phyloP scores from a whole-genome alignment of 53 echinoderm and acorn worm genomes.

The Mesocentrotus franciscanus region DNA sequence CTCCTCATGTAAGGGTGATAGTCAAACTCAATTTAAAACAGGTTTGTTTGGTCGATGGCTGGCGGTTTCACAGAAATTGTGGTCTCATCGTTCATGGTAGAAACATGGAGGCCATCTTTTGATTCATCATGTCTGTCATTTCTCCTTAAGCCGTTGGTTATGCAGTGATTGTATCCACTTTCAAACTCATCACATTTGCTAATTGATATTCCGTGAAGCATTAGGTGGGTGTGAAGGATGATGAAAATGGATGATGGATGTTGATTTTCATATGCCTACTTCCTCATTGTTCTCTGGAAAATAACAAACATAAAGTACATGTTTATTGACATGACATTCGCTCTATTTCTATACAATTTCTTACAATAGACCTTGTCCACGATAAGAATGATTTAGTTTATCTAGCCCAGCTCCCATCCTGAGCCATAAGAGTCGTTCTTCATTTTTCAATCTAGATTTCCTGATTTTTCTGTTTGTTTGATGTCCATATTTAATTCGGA shows the following conservation, averaged over 20 bases:
- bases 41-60: background rate
- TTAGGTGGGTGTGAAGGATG: background rate
- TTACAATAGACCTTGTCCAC: no score
- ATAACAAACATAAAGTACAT: no score
- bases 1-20: background rate
- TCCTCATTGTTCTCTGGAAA: no score
- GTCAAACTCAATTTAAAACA: constrained; percentile 15
- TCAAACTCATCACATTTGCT: background rate
- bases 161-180: background rate
- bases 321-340: no score
- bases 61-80: constrained; percentile 9
- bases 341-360: no score
- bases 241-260: background rate
- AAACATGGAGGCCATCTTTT: background rate
- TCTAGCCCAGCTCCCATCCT: no score
- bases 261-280: no score
- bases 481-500: no score
- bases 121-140: background rate
- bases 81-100: background rate
- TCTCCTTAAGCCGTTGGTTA: background rate
- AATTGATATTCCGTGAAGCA: background rate
- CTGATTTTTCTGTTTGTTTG: no score
- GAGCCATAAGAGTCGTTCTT: no score
- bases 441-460: no score
- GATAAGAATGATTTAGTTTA: no score